These are phyloP conservation scores for Anoplophora glabripennis DNA, from an alignment of 1,140 invertebrate species.

Conservation along the genomic window DNA sequence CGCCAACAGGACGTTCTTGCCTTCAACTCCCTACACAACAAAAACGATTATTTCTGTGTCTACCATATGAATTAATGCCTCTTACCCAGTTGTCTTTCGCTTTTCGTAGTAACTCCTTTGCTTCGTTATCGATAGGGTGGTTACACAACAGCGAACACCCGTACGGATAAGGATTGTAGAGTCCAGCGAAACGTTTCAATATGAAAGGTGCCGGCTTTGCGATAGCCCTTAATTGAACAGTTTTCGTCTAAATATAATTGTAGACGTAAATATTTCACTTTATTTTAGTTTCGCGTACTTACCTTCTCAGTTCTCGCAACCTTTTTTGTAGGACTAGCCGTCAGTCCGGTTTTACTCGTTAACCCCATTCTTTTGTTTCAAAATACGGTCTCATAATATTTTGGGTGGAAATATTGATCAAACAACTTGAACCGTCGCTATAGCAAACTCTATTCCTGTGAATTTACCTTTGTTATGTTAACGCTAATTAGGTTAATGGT, in stretches of 20 bases:
- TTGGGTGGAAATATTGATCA: background rate
- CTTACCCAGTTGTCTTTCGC: slow-evolving; percentile 69
- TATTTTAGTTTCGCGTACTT: slow-evolving; percentile 16
- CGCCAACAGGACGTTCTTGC: slow-evolving; percentile 51
- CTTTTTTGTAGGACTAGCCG: slow-evolving; percentile 39
- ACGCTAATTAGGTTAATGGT: no score
- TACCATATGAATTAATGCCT: slow-evolving; percentile 14
- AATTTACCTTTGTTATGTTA: no score
- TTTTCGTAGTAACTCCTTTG: slow-evolving; percentile 67
- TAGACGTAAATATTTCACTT: background rate
- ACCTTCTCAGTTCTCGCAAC: slow-evolving; percentile 26
- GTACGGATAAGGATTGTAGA: slow-evolving; percentile 75
- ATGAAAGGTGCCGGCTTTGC: slow-evolving; percentile 60
- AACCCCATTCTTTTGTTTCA: slow-evolving; percentile 23
- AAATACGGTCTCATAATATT: background rate
- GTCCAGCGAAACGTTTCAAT: slow-evolving; percentile 70
- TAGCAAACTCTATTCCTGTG: no score
- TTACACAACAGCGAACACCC: slow-evolving; percentile 79
- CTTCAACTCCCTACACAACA: slow-evolving; percentile 48
- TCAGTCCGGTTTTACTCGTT: slow-evolving; percentile 43
- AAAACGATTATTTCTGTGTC: background rate
- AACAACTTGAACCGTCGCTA: background rate
- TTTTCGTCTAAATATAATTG: slow-evolving; percentile 11
- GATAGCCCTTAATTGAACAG: slow-evolving; percentile 32
- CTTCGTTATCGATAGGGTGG: slow-evolving; percentile 71